Percentiles rank a stretch among this genome's conserved stretches.
Conservation (phyloP, 2,113 vertebrate genomes). For the Charadrius vociferus region DNA sequence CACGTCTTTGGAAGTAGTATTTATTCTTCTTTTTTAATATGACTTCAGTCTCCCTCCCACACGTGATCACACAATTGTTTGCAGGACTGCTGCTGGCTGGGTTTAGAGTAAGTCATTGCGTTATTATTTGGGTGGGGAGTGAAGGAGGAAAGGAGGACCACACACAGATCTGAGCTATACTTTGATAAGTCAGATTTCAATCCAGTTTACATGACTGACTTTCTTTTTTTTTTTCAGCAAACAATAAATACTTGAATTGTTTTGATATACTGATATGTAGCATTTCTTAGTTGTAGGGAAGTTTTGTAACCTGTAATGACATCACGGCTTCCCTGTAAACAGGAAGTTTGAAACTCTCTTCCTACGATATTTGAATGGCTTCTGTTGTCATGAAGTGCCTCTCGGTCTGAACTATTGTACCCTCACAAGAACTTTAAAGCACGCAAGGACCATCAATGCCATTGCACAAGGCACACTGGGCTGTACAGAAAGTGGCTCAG, state of each 20-base stretch:
- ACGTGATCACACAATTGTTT: neutral
- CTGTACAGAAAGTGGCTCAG: neutral
- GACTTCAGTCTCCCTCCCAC: neutral
- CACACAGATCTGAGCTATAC: neutral
- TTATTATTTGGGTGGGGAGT: slow-evolving; percentile 2
- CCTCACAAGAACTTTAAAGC: neutral
- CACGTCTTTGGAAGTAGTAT: neutral
- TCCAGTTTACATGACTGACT: neutral
- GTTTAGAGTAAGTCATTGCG: neutral
- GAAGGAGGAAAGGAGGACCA: neutral
- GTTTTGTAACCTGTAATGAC: neutral
- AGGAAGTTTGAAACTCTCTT: slow-evolving; percentile 8
- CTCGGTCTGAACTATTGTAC: neutral
- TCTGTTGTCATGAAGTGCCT: neutral
- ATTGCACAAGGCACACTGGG: fast-evolving
- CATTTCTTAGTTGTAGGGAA: neutral
- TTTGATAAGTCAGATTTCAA: neutral
- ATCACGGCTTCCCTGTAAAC: neutral
- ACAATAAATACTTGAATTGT: neutral
- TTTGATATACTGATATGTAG: neutral
- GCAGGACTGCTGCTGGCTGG: neutral
- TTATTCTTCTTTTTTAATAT: neutral
- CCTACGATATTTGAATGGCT: neutral
- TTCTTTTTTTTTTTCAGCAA: neutral
- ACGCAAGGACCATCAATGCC: fast-evolving